Evolutionary conservation across 2,888 invertebrate species (phyloP).

Genomic region (Bibio marci): DNA sequence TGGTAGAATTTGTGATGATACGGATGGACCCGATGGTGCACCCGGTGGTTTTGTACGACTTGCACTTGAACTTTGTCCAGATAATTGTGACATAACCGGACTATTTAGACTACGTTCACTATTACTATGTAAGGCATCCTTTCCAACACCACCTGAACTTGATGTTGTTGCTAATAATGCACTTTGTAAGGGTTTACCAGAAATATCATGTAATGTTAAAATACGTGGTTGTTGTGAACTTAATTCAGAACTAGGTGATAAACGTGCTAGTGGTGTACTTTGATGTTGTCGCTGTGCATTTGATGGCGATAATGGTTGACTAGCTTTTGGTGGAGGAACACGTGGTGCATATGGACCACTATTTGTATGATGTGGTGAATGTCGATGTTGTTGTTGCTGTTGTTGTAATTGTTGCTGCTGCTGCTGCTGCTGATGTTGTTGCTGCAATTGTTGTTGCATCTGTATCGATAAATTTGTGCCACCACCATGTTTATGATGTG

Average conservation of each 20-base stretch:
- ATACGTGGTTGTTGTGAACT: slow-evolving; percentile 84
- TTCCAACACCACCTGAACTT: slow-evolving; percentile 72
- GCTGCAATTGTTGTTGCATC: too few species aligned
- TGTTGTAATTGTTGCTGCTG: too few species aligned
- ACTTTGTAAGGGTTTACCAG: slow-evolving; percentile 80
- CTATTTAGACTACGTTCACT: slow-evolving; percentile 84
- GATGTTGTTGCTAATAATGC: slow-evolving; percentile 79
- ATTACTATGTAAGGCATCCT: slow-evolving; percentile 77
- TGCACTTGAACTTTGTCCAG: slow-evolving; percentile 68
- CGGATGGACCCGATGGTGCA: slow-evolving; percentile 37
- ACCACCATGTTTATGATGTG: slow-evolving; percentile 57
- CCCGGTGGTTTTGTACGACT: slow-evolving; percentile 51
- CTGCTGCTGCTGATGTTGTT: too few species aligned
- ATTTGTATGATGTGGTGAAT: slow-evolving; percentile 61
- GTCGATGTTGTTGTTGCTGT: slow-evolving; percentile 58
- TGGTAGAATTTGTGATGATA: slow-evolving; percentile 29
- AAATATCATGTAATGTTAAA: slow-evolving; percentile 82
- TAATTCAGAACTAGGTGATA: slow-evolving; percentile 83
- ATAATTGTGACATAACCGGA: slow-evolving; percentile 81
- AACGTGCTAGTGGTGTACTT: slow-evolving; percentile 74
- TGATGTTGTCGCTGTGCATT: slow-evolving; percentile 59
- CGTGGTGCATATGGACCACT: slow-evolving; percentile 58
- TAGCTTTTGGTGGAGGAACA: slow-evolving; percentile 49
- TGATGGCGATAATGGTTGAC: slow-evolving; percentile 49
- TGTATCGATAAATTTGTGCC: too few species aligned